Base-by-base conservation (phyloP, 2,888 invertebrate genomes). In the Augiades crinisus region DNA sequence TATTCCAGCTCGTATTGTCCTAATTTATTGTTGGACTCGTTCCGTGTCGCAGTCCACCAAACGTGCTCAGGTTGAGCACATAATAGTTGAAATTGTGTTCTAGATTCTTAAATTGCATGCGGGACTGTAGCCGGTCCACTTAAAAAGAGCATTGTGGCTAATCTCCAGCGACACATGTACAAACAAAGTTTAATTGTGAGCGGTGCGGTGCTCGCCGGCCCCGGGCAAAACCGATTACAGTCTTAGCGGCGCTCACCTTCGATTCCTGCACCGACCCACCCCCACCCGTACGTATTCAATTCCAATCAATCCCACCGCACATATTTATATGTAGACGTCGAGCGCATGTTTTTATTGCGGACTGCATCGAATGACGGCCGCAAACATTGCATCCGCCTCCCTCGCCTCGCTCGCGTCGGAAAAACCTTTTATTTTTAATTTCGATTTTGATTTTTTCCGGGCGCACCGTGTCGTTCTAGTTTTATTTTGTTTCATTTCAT, bases 401-500 rank as follows among this genome's bases (percentile, higher is more conserved):
- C 85, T 76, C 80, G 68, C 64, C 84, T 75, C 79, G 68, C 64
- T 72, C 70, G 72, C 70, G 70, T 68, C 74, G 78, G 75, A 65
- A 81, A 82, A 81, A 68, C 75, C 77, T 85, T 87, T 86, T 86
- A 81, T 85, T 89, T 90, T 87, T 85, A 85, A 88, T 88, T 89
- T 87, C 83, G 84, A 83, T 86, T 88, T 88, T 87, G 86, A 85
- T 86, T 88, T 89, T 88, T 89, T 85, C 81, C 84, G 77, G 72
- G 79, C 82, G 79, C 74, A 70, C 78, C 78, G 80, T 72, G 74
- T 75, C 84, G 83, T 74, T 78, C 75, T 75, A 80, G 75, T 88
- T 89, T 88, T 88, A 87, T 89, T 89, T 89, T 82, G 86, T 89
- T 89, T 88, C 87, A 89, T 89, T 89, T 89, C 88, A 89, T 88